Conservation (phyloP, 1,140 invertebrate genomes). For the Euwallacea similis region DNA sequence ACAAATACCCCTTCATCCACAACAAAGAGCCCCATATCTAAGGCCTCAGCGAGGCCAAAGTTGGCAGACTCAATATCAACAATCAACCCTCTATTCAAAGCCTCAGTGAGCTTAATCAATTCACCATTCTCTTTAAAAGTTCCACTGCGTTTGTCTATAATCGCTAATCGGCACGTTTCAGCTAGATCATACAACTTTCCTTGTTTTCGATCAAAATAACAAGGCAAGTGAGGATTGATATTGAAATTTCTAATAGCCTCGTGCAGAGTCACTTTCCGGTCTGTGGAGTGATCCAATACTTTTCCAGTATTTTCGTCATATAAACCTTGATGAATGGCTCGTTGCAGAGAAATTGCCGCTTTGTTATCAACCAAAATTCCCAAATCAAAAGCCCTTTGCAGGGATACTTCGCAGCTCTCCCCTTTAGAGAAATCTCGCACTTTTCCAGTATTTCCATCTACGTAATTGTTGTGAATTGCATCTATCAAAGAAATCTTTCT, state of each 20-base stretch:
- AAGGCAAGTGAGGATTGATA: slow-evolving; percentile 76
- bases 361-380: slow-evolving; percentile 80
- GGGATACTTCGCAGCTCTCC: slow-evolving; percentile 68
- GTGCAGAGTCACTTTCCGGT: slow-evolving; percentile 76
- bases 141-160: slow-evolving; percentile 80
- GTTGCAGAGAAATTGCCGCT: slow-evolving; percentile 80
- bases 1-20: slow-evolving; percentile 70
- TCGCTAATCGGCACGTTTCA: slow-evolving; percentile 76
- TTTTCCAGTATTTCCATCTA: slow-evolving; percentile 73
- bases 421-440: slow-evolving; percentile 68
- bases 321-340: slow-evolving; percentile 82
- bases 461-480: slow-evolving; percentile 72
- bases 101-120: slow-evolving; percentile 68
- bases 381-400: slow-evolving; percentile 78
- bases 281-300: slow-evolving; percentile 76
- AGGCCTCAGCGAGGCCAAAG: slow-evolving; percentile 79
- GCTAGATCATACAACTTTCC: slow-evolving; percentile 70
- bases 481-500: slow-evolving; percentile 75
- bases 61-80: slow-evolving; percentile 82
- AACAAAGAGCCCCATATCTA: slow-evolving; percentile 82
- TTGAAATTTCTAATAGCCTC: slow-evolving; percentile 80
- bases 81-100: slow-evolving; percentile 75
- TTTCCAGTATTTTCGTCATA: slow-evolving; percentile 81
- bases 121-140: slow-evolving; percentile 74
- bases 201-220: slow-evolving; percentile 75